Evolutionary conservation across 2,113 vertebrate genomes (phyloP).

Genomic region (Dicrurus megarhynchus): DNA sequence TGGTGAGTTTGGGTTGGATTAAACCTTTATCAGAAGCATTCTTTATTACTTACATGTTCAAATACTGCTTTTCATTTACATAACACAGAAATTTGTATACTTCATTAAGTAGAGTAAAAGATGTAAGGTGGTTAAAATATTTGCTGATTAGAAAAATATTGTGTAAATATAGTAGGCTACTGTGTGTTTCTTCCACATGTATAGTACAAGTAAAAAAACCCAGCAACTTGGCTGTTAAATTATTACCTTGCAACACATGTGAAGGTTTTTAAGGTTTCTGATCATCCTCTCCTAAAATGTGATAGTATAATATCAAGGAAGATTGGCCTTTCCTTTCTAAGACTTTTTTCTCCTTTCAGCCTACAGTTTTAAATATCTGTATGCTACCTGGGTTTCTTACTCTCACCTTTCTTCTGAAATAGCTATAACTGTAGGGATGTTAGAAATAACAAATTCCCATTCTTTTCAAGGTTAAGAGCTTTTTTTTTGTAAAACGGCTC

Average conservation of each 20-base stretch:
- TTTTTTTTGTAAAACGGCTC: neutral
- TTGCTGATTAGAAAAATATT: neutral
- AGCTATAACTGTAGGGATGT: neutral
- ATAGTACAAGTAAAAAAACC: neutral
- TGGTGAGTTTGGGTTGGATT: neutral
- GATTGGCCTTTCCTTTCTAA: neutral
- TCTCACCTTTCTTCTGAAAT: neutral
- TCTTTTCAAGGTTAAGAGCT: neutral
- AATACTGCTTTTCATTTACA: neutral
- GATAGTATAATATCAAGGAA: neutral
- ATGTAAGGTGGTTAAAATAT: neutral
- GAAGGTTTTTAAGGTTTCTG: neutral
- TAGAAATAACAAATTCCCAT: neutral
- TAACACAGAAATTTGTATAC: neutral
- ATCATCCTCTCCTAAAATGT: neutral
- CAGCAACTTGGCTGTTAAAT: neutral
- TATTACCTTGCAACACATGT: neutral
- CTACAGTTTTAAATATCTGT: neutral
- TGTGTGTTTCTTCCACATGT: fast-evolving
- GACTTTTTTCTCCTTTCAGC: neutral
- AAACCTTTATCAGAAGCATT: neutral
- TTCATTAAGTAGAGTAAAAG: neutral
- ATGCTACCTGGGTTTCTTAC: neutral
- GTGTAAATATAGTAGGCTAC: neutral
- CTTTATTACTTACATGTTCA: neutral